phyloP scores from a whole-genome alignment of 1,140 invertebrate species.

The Drosophila subpulchrella region DNA sequence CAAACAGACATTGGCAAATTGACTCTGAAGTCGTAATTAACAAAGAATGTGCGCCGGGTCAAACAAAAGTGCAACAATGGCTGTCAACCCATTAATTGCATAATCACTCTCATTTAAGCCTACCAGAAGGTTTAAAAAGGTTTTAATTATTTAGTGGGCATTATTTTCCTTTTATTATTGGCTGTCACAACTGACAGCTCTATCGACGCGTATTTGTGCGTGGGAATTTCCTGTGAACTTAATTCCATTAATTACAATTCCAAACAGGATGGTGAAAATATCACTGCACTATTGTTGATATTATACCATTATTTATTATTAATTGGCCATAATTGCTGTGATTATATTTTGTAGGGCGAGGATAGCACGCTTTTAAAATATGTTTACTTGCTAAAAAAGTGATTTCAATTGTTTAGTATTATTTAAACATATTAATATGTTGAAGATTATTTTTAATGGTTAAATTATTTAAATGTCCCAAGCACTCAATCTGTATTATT shows the following conservation, averaged over 20 bases:
- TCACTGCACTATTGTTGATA: neutral
- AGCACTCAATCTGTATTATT: no score
- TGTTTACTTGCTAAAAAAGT: no score
- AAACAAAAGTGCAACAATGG: slow-evolving; percentile 52
- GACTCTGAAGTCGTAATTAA: slow-evolving; percentile 65
- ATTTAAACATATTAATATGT: no score
- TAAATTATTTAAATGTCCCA: no score
- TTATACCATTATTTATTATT: no score
- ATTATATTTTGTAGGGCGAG: no score
- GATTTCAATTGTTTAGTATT: no score
- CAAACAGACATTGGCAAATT: slow-evolving; percentile 43
- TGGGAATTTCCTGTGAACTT: slow-evolving; percentile 25
- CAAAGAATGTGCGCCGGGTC: slow-evolving; percentile 29
- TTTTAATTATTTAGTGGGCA: neutral
- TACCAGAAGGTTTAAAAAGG: slow-evolving; percentile 11
- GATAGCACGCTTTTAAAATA: no score
- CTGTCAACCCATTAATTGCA: slow-evolving; percentile 9
- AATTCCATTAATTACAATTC: slow-evolving; percentile 10
- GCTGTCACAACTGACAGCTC: slow-evolving; percentile 18
- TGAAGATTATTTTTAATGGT: no score
- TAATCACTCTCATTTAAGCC: slow-evolving; percentile 31
- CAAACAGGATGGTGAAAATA: neutral
- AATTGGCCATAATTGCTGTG: no score
- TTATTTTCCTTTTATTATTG: slow-evolving; percentile 23
- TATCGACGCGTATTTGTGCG: slow-evolving; percentile 13